Evolutionary conservation across 2,888 invertebrate species (phyloP), one percentile per base, ranked within the genome.

Genomic region (Pimpla rufipes): DNA sequence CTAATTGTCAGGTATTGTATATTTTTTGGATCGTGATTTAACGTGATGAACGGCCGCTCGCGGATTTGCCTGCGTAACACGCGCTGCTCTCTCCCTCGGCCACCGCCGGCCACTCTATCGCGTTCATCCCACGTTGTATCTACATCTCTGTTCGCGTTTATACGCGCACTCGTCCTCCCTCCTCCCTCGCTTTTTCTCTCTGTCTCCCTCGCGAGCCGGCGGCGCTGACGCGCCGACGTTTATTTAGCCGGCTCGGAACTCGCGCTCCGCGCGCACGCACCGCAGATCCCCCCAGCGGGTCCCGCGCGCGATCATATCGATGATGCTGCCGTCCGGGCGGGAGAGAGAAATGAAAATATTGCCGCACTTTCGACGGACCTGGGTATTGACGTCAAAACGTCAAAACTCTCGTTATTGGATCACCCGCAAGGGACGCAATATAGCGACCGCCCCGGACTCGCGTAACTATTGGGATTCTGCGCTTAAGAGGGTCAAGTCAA

Each of bases 21-120:
- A 92, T 92, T 92, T 92, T 93, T 93, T 92, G 91, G 92, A 92
- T 92, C 92, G 91, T 91, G 90, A 92, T 92, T 90, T 91, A 92
- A 91, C 88, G 90, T 92, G 92, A 92, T 92, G 90, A 92, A 92
- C 89, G 90, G 89, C 86, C 55, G 45, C 64, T 42, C 42, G 62
- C 50, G 85, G 83, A 84, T 85, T 81, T 83, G 81, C 77, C 55
- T 37, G 42, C 68, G 79, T 66, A 78, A 79, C 74, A 77, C 45
- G 67, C 62, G 55, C 62, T n/a, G n/a, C n/a, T n/a, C n/a, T n/a
- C n/a, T 73, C 75, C 64, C 57, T 74, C 74, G 52, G 76, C 71
- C 55, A 71, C 71, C 55, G 55, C 23, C 21, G 21, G 47, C 45
- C 29, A 71, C 57, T 71, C 71, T 45, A 71, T 59, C 42, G 45